phyloP scores from a whole-genome alignment of 2,113 vertebrate species.

The Leucopsar rothschildi region DNA sequence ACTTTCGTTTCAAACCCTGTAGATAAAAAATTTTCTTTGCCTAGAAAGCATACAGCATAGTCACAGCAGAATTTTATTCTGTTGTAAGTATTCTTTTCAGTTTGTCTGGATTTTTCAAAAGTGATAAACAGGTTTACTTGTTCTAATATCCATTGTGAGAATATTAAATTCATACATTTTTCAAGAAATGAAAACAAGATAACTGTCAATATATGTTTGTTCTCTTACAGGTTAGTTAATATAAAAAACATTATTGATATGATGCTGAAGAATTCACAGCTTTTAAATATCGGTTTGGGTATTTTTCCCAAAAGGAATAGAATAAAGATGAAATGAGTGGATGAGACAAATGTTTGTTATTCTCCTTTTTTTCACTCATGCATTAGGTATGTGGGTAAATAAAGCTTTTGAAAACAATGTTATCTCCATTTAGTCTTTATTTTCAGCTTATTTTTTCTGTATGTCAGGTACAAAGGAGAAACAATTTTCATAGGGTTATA shows the following conservation, averaged over 20 bases:
- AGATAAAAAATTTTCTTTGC: not conserved
- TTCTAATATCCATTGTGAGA: not conserved
- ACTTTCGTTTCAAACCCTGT: not conserved
- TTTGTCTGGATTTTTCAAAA: not conserved
- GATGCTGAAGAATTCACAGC: not conserved
- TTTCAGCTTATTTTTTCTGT: not conserved
- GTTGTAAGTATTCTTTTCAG: not conserved
- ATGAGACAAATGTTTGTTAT: not conserved
- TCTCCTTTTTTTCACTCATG: not conserved
- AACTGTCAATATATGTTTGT: not conserved
- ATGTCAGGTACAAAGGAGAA: not conserved
- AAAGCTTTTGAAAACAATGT: not conserved
- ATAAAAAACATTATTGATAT: not conserved
- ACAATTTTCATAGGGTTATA: not conserved
- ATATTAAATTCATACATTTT: not conserved
- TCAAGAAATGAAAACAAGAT: not conserved
- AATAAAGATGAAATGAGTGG: not conserved
- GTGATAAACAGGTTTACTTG: not conserved
- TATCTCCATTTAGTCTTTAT: not conserved
- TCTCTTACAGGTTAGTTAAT: not conserved
- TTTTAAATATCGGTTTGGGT: not conserved
- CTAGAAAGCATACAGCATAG: not conserved
- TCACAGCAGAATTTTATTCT: not conserved
- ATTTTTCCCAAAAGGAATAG: not conserved
- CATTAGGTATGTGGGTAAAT: not conserved